These are phyloP conservation scores for Heliconius himera DNA, from an alignment of 1,140 invertebrate genomes.

Conservation along the genomic window DNA sequence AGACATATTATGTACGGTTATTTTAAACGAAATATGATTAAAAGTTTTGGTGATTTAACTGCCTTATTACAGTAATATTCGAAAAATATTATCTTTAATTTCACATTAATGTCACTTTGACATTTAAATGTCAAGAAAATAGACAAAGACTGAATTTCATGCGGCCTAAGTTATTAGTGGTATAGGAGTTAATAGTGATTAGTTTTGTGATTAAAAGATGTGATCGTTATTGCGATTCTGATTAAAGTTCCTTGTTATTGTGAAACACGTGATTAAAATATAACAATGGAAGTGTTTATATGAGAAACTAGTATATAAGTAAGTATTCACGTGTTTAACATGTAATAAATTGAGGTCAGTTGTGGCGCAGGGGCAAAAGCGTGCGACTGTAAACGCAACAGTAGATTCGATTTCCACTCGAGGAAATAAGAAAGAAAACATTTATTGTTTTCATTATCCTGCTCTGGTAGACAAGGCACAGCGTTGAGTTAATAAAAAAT, in stretches of 20 bases:
- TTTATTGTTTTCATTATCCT: no score
- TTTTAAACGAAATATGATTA: no score
- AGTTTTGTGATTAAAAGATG: not conserved
- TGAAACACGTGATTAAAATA: not conserved
- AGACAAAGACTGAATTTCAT: constrained; percentile 6
- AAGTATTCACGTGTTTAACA: not conserved
- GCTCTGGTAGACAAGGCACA: no score
- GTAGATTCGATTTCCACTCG: no score
- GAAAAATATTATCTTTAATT: not conserved
- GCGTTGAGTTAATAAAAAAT: no score
- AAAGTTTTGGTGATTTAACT: no score
- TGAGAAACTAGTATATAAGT: not conserved
- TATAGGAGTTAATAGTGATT: not conserved
- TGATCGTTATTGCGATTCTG: not conserved
- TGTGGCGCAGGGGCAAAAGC: no score
- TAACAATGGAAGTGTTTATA: constrained; percentile 8
- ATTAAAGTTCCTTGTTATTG: not conserved
- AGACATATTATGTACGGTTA: no score
- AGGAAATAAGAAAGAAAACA: no score
- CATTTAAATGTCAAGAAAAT: not conserved
- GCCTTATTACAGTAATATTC: no score
- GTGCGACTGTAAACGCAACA: no score
- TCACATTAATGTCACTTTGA: not conserved
- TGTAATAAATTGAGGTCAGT: not conserved
- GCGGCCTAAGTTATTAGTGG: not conserved